Base-by-base conservation (phyloP, 1,140 invertebrate genomes). In the Drosophila tsacasi region DNA sequence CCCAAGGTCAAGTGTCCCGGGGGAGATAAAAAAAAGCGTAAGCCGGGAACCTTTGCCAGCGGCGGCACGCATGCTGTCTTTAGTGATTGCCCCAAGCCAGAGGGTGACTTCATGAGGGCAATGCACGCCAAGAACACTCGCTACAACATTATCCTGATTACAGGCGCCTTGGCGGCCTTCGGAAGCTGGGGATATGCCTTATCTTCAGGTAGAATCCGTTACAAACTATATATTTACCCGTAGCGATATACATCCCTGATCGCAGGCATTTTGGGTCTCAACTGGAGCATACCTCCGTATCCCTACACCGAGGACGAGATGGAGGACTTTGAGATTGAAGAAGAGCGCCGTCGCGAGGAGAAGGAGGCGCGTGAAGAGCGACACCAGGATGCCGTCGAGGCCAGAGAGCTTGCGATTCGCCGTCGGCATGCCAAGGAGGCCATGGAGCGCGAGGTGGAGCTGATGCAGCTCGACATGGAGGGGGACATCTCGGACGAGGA, bases 381-480 rank as follows among this genome's bases (percentile, higher is more conserved):
- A 1, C 76, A 76, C 27, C 61, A 77, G 54, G 79, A 91, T 9
- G n/a, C 66, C 1, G 19, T 66, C 2, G 78, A 89, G 13, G 78
- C 67, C 42, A 61, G 61, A n/a, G 85, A 89, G 35, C 39, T 85
- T 9, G 65, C 46, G 44, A 13, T 64, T 1, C 87, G 86, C 2
- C 85, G 85, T 13, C 86, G 86, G 6, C 32, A 55, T 32, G 82
- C 86, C 50, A 82, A 74, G 39, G 79, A 85, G 15, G 76, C 64
- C n/a, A 90, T 89, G 86, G 52, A 55, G 2, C 75, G 82, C 12
- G 85, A 89, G 65, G 72, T 85, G 27, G 86, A 76, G 6, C 69
- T 90, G 10, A 91, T 90, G 86, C 82, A 91, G 19, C 79, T 69
- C 39, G 85, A 90, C 40, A 49, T 90, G 25, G 68, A 91, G 5